Base-by-base conservation (phyloP, 2,113 vertebrate species). In the Spizaetus ornatus region DNA sequence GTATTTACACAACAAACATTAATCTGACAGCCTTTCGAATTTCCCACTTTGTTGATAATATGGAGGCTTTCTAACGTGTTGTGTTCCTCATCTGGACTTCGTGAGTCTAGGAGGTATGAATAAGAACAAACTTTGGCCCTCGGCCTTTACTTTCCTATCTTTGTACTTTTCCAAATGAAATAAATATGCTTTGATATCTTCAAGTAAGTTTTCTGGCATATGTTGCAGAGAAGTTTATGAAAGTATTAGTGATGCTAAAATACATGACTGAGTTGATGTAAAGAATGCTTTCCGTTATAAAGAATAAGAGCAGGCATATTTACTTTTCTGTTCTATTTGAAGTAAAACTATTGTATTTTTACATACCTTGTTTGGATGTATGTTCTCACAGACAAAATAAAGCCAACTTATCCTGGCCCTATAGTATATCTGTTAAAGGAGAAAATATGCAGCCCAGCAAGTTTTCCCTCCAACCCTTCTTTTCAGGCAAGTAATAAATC, bases 401-500 rank as follows among this genome's bases (percentile, higher is more conserved):
- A 94, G 94, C 27, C 29, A 96, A 86, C 94, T 88, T 91, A 82
- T 62, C 87, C 70, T 47, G 72, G 88, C 55, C 52, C 92, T 91
- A 88, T 45, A 85, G 82, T 82, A 25, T 81, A 96, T 66, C 93
- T 97, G 82, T 80, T 90, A 96, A 97, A 96, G 84, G 36, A 92
- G 86, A 97, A 98, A 98, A 95, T 97, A 98, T 95, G 96, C 74
- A 89, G 96, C 66, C 96, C 43, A 88, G 90, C 97, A 97, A 97
- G 97, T 97, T 98, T 94, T 96, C 70, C 77, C 93, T 86, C 88
- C 95, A 95, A 93, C 34, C 67, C 59, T 82, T 94, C 82, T 97
- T 97, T 96, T 94, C 95, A 93, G 77, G 93, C 97, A 97, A 96
- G 91, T 88, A 98, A 98, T 97, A 98, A 97, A 98, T 97, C 97